Base-by-base conservation (phyloP, 2,888 invertebrate genomes). In the Drosophila quinaria region DNA sequence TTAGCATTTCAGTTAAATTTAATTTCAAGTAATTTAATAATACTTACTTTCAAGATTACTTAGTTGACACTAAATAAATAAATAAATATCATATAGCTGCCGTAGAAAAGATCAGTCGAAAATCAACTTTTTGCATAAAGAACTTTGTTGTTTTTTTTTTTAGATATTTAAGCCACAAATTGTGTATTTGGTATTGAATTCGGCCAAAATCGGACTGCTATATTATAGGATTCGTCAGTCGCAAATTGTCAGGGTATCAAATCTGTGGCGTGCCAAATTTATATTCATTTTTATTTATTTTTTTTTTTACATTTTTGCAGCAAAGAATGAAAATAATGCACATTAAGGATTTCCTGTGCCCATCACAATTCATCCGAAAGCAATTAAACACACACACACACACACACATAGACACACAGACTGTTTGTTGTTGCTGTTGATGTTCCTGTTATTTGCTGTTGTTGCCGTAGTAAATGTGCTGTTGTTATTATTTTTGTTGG, bases 281-380 rank as follows among this genome's bases (percentile, higher is more conserved):
- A 9, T 19, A 3, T n/a, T n/a, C n/a, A 11, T 0, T 13, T 4
- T 19, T 13, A 9, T 31, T 31, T 29, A 6, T 15, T n/a, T 8
- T n/a, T n/a, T 11, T 13, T n/a, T 31, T 29, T 31, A 37, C 2
- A n/a, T 37, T 37, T 37, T 31, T 46, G 56, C 25, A 29, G 72
- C 49, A 72, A 78, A 68, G 63, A 75, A 70, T 51, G 46, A 56
- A 68, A 64, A 72, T 68, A 64, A 72, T 68, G 70, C 77, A 72
- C 85, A 87, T 84, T 81, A 78, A 84, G 85, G 87, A 86, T 84
- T 80, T 86, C 86, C 86, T 81, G 82, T 64, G 70, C 70, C 52
- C 75, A 84, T 78, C 72, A 52, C 70, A 70, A 60, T 74, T 67
- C 80, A 87, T 80, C 78, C 89, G 80, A 75, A 86, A 88, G 62